A percentile compares a stretch with the other conserved stretches of the same genome.
Evolutionary conservation across 2,888 invertebrate species (phyloP).

Genomic region (Gryllus longicercus): DNA sequence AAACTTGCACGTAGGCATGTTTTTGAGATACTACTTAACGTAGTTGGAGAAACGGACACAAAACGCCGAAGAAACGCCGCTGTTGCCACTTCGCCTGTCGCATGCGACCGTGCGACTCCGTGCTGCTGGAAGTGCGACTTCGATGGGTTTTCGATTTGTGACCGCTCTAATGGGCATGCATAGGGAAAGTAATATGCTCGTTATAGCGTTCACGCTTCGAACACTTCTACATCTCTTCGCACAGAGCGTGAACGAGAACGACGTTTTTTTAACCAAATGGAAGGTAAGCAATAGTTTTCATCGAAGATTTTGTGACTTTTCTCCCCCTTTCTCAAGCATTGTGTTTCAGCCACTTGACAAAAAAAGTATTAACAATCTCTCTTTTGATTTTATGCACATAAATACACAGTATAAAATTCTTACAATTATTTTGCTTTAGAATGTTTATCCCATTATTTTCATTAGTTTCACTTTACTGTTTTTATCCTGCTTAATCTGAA

Average conservation of each 20-base stretch:
- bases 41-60: neutral
- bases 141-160: constrained; percentile 47
- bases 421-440: too few relatives aligned
- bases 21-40: neutral
- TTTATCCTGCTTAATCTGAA: too few relatives aligned
- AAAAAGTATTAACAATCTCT: too few relatives aligned
- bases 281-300: neutral
- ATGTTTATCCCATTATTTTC: too few relatives aligned
- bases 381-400: too few relatives aligned
- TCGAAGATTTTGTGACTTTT: neutral
- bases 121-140: neutral
- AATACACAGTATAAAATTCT: too few relatives aligned
- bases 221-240: constrained; percentile 28
- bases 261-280: too few relatives aligned
- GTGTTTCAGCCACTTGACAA: too few relatives aligned
- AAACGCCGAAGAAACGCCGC: neutral
- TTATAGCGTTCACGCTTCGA: constrained; percentile 33
- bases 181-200: constrained; percentile 28
- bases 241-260: too few relatives aligned
- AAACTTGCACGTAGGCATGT: neutral
- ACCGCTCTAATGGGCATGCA: constrained; percentile 50
- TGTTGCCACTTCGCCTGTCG: neutral
- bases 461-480: too few relatives aligned
- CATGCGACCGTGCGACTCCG: neutral
- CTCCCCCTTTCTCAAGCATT: too few relatives aligned